Evolutionary conservation across 2,888 invertebrate genomes (phyloP), one percentile per base, ranked within the genome.

Genomic region (Andrena camellia): DNA sequence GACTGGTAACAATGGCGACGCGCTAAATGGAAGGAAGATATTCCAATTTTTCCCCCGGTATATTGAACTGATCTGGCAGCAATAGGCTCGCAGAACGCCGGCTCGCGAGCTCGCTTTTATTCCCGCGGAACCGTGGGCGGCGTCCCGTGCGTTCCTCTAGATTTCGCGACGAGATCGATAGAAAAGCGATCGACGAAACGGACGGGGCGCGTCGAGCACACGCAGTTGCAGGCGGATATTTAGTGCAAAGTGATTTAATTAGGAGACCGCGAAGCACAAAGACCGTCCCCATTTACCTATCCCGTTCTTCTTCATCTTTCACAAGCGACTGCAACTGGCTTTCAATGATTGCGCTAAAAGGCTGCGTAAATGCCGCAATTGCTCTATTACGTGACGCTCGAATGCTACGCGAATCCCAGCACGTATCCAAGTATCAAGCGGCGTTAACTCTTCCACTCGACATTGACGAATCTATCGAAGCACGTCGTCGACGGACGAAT

Each of bases 301-400:
- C 33, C 29, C 54, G 29, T 33, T 63, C 67, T 35, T 66, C 52
- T 62, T 70, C 63, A n/a, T 59, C 69, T 66, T 60, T 79, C 74
- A 81, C 42, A 67, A 74, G 74, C 81, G 69, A 26, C 64, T 66
- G 64, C 10, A 81, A 79, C 73, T 69, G 72, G 69, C 81, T 75
- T 75, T 68, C 75, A 75, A 80, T 71, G 80, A 75, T 82, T 75
- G 26, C 62, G 50, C 60, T 63, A 66, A 78, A 81, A 74, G 74
- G 68, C 77, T 50, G 17, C 26, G 63, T 26, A 66, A 82, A 84
- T 77, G 59, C 67, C 35, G 63, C 78, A 84, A 78, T 75, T 81
- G 73, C 67, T 71, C 71, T 50, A 71, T 71, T 75, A 33, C 59
- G 50, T 17, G 59, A 69, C 52, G 42, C 20, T 7, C 59, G 72